phyloP scores from a whole-genome alignment of 1,140 invertebrate species.

The Papilio machaon region DNA sequence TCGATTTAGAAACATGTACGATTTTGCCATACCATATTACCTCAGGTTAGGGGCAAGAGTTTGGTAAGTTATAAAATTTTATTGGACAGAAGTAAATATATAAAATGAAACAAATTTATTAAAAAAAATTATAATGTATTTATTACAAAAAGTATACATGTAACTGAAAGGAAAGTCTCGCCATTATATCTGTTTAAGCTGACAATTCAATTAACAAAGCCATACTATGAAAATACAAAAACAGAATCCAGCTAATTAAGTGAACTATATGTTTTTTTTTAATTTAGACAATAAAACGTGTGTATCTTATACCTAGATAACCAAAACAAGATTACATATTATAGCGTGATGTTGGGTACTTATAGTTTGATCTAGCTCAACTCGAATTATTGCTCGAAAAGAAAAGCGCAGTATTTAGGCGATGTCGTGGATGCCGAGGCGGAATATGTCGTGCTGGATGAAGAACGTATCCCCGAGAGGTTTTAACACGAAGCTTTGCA shows the following conservation, averaged over 20 bases:
- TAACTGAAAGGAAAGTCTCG: constrained; percentile 67
- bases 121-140: constrained; percentile 75
- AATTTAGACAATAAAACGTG: constrained; percentile 52
- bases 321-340: constrained; percentile 64
- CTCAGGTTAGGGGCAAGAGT: too few relatives aligned
- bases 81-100: constrained; percentile 1
- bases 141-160: constrained; percentile 80
- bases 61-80: too few relatives aligned
- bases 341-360: constrained; percentile 47
- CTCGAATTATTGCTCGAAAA: constrained; percentile 22
- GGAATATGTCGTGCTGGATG: constrained; percentile 96
- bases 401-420: constrained; percentile 75
- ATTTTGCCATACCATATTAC: too few relatives aligned
- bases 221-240: constrained; percentile 44
- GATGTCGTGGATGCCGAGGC: constrained; percentile 93
- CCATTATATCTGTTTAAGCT: constrained; percentile 61
- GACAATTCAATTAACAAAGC: constrained; percentile 61
- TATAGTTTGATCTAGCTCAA: constrained; percentile 35
- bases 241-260: constrained; percentile 7
- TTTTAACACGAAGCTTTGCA: constrained; percentile 95
- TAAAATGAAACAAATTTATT: constrained; percentile 43
- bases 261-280: constrained; percentile 57
- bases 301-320: constrained; percentile 78
- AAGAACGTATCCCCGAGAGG: constrained; percentile 92
- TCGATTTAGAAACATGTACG: too few relatives aligned